Conservation (phyloP, 92 coral and sea anemone genomes). For the Paragorgia papillata region DNA sequence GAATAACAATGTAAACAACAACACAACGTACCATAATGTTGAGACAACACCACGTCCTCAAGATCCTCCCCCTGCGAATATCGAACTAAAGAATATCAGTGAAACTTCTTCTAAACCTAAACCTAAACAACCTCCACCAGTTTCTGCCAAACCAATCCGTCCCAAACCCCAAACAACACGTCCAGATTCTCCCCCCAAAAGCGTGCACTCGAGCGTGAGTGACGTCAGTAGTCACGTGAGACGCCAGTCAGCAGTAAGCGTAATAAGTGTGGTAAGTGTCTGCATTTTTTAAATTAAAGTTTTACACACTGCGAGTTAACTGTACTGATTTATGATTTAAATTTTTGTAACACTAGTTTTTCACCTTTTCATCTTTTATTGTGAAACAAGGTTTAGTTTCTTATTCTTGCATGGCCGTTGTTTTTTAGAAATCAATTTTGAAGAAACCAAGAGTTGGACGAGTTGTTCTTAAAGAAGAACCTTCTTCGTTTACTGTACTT, state of each 20-base stretch:
- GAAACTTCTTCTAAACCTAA: background rate
- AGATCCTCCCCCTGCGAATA: background rate
- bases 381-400: background rate
- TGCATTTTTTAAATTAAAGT: background rate
- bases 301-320: too few relatives aligned
- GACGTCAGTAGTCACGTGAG: constrained; percentile 1
- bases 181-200: constrained; percentile 14
- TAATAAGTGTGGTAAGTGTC: constrained; percentile 31
- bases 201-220: constrained; percentile 12
- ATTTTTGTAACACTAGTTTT: too few relatives aligned
- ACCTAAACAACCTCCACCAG: background rate
- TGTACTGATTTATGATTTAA: too few relatives aligned
- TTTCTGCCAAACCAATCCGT: constrained; percentile 16
- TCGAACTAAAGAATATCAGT: background rate
- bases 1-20: background rate
- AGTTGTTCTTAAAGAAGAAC: constrained; percentile 28
- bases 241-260: constrained; percentile 5
- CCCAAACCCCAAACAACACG: constrained; percentile 4
- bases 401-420: background rate
- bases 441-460: constrained; percentile 22
- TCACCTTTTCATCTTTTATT: too few relatives aligned
- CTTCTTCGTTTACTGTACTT: constrained; percentile 14
- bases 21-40: background rate
- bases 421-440: constrained; percentile 27
- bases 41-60: background rate